Conservation (phyloP, 2,113 vertebrate genomes). For the Cyanistes caeruleus region DNA sequence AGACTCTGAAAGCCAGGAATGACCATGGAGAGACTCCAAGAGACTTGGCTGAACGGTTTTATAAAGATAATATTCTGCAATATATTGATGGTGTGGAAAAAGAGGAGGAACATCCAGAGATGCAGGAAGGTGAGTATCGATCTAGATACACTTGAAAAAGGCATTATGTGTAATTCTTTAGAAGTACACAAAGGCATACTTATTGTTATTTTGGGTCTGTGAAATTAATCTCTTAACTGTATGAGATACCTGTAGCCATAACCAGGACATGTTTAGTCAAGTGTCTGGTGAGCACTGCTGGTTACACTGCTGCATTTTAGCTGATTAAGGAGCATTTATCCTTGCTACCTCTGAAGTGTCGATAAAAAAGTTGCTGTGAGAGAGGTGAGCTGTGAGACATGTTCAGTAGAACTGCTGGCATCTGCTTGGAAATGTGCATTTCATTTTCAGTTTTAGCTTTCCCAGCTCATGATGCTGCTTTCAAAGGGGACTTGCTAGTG, state of each 20-base stretch:
- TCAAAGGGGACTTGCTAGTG: constrained; percentile 74
- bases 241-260: not conserved
- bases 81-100: constrained; percentile 70
- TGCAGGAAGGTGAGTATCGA: constrained; percentile 73
- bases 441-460: constrained; percentile 76
- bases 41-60: constrained; percentile 80
- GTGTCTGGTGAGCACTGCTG: not conserved
- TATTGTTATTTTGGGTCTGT: not conserved
- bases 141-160: not conserved
- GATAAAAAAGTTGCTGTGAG: not conserved
- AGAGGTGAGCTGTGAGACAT: not conserved
- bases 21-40: constrained; percentile 79
- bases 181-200: not conserved
- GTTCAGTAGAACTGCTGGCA: not conserved
- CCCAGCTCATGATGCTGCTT: constrained; percentile 78
- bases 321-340: not conserved
- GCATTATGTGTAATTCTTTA: not conserved
- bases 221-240: not conserved
- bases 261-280: not conserved
- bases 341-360: not conserved
- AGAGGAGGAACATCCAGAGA: constrained; percentile 44
- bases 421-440: not conserved
- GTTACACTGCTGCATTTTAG: not conserved
- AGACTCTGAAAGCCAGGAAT: constrained; percentile 77
- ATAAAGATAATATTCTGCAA: constrained; percentile 74